These are phyloP conservation scores for Lophius piscatorius DNA, from an alignment of 2,113 vertebrate genomes.

Conservation along the genomic window DNA sequence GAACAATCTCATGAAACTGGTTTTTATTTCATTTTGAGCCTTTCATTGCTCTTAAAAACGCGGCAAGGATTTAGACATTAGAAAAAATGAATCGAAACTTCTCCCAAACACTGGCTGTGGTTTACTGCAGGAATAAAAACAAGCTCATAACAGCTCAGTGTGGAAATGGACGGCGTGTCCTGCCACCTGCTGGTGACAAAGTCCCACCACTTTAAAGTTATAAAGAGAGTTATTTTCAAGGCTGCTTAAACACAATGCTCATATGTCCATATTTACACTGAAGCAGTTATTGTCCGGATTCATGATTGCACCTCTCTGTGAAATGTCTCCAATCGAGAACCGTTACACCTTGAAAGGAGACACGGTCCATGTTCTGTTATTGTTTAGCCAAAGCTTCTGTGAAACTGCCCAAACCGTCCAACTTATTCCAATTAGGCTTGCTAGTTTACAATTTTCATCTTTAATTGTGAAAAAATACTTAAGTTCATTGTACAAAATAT, in stretches of 20 bases:
- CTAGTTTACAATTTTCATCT: no score
- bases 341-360: no score
- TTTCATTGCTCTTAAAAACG: neutral
- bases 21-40: neutral
- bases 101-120: neutral
- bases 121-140: neutral
- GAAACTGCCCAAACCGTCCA: no score
- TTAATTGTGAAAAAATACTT: no score
- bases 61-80: neutral
- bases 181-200: conserved; percentile 75
- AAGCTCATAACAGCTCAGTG: conserved; percentile 7
- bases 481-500: no score
- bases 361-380: no score
- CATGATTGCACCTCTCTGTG: no score
- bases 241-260: neutral
- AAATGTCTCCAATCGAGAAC: no score
- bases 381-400: no score
- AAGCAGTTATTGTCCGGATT: no score
- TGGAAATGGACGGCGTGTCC: conserved; percentile 36
- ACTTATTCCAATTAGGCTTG: no score
- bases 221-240: neutral
- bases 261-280: no score
- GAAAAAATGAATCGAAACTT: neutral
- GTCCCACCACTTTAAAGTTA: neutral
- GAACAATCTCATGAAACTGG: neutral